Conservation (phyloP, 2,888 invertebrate species). For the Nemurella pictetii region DNA sequence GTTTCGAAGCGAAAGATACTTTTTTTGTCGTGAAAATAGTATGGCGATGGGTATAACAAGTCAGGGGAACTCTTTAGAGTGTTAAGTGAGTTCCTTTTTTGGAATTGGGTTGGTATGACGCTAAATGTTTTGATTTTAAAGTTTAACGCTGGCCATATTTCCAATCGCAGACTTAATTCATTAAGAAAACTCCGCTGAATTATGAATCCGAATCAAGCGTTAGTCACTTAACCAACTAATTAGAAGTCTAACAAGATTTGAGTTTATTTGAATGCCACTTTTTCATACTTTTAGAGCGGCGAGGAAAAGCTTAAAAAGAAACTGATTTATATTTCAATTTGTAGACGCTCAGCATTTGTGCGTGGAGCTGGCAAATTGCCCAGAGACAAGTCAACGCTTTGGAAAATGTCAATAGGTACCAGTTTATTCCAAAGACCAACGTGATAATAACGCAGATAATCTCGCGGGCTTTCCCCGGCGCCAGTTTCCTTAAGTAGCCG, state of each 20-base stretch:
- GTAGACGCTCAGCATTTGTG: too few relatives aligned
- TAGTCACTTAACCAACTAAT: background rate
- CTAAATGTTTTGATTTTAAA: background rate
- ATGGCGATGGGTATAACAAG: too few relatives aligned
- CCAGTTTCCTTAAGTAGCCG: background rate
- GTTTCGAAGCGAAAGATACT: too few relatives aligned
- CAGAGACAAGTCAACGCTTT: background rate
- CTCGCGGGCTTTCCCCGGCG: background rate
- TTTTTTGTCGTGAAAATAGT: too few relatives aligned
- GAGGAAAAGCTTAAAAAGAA: background rate
- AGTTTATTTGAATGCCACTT: background rate
- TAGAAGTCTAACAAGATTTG: background rate
- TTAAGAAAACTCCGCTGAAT: background rate
- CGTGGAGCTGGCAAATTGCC: background rate
- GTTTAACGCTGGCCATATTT: background rate
- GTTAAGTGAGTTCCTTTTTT: too few relatives aligned
- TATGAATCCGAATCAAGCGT: background rate
- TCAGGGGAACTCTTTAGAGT: too few relatives aligned
- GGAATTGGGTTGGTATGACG: too few relatives aligned
- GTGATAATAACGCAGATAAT: background rate
- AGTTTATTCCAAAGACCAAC: background rate
- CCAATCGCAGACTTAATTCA: background rate
- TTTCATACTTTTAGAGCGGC: background rate
- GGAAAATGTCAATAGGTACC: background rate
- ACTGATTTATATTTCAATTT: background rate